phyloP scores from a whole-genome alignment of 1,140 invertebrate species.

The Mylabris phalerata region DNA sequence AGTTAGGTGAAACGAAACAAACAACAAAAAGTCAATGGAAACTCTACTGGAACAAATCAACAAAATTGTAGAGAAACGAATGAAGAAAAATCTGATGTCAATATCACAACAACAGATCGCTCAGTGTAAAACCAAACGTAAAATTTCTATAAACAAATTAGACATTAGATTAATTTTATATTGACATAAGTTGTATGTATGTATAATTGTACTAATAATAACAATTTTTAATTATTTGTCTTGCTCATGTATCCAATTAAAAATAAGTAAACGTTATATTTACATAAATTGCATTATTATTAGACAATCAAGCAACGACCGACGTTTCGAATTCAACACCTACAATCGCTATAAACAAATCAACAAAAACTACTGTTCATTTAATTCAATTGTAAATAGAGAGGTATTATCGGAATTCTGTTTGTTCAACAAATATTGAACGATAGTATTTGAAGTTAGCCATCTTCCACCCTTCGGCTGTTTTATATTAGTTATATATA shows the following conservation, averaged over 20 bases:
- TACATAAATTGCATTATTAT: conserved; percentile 19
- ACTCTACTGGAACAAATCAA: no score
- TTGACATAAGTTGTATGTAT: conserved; percentile 27
- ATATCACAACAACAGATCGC: conserved; percentile 11
- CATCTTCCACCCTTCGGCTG: conserved; percentile 2
- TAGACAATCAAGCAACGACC: background rate
- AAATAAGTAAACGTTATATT: conserved; percentile 33
- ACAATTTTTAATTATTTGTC: conserved; percentile 26
- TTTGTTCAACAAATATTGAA: background rate
- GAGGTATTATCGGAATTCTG: background rate
- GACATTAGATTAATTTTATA: conserved; percentile 20
- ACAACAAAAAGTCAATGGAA: no score
- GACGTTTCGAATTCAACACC: background rate
- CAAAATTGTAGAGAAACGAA: no score
- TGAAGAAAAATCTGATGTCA: background rate
- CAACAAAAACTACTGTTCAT: background rate
- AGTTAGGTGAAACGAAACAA: conserved; percentile 5
- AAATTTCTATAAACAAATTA: conserved; percentile 15
- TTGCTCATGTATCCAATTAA: conserved; percentile 26
- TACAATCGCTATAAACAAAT: background rate
- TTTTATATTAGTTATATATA: conserved; percentile 3
- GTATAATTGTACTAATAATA: conserved; percentile 32
- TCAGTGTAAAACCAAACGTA: conserved; percentile 15
- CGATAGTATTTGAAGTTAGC: background rate
- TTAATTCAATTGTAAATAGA: background rate